Base-by-base conservation (phyloP, 2,113 vertebrate genomes). In the Sterna hirundo region DNA sequence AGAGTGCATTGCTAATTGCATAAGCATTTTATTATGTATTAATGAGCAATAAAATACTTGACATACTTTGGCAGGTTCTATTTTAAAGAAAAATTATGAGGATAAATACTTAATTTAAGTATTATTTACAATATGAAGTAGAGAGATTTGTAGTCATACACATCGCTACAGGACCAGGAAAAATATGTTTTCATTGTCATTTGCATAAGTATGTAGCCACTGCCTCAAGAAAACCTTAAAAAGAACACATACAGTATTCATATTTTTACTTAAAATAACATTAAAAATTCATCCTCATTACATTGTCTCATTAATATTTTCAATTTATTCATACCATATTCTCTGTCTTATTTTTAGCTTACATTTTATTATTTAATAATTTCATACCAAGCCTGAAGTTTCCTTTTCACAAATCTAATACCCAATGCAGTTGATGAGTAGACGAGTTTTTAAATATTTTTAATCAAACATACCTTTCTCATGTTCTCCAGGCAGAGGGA, bases 181-280 rank as follows among this genome's bases (percentile, higher is more conserved):
- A 96, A 96, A 88, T 19, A 57, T 62, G n/a, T 74, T 95, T 94
- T 85, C 36, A 54, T 71, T 86, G 40, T 74, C 86, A 94, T 94
- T 96, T 94, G n/a, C 62, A 42, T 85, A 86, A 94, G 10, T 65
- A 55, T 4, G 9, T 54, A 94, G 7, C 40, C 69, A 81, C 47
- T 92, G 88, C 88, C 86, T 93, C 85, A 85, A 93, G 92, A 92
- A 94, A 94, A 93, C 20, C 34, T 90, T 88, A 94, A 96, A 91
- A 93, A 84, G 88, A 91, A 69, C 68, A 90, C n/a, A 97, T 97
- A 93, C 97, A 97, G 88, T 96, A 96, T 97, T 97, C 86, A 97
- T 94, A 95, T 81, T 96, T 97, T 97, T 90, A 97, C 89, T 97
- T 97, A 96, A 97, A 97, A 96, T 96, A 91, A 74, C 88, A 96